Base-by-base conservation (phyloP, 1,140 invertebrate genomes). In the Apolygus lucorum region DNA sequence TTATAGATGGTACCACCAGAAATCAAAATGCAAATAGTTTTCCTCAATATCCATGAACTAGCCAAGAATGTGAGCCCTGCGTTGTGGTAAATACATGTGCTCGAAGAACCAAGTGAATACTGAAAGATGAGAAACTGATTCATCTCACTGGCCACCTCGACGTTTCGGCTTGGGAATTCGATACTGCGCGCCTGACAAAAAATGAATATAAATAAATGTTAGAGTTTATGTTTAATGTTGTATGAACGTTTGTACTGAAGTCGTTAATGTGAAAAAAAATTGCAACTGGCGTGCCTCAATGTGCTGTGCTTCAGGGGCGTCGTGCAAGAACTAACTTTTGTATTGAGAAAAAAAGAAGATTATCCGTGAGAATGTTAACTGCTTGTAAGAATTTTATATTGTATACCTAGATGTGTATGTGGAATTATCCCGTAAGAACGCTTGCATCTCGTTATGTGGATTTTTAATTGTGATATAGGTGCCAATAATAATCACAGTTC, bases 381-480 rank as follows among this genome's bases (percentile, higher is more conserved):
- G 54, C 54, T 59, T 59, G 54, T 59, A 59, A 59, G 54, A 59
- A 59, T 59, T 59, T 59, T 59, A 59, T 59, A 59, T 59, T 59
- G 17, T 49, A 59, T 59, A 22, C 54, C 8, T 24, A 59, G 11
- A 59, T 22, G 4, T 49, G 34, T 49, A 59, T 59, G 54, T 59
- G 8, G n/a, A 59, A 59, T 4, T 59, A 59, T 21, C 22, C 13
- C 22, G 54, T 59, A 17, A 59, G 54, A 59, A 59, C 22, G 54
- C 54, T 59, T 59, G 54, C 54, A 59, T 59, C 22, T 59, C 22
- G 54, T 59, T 59, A 59, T 59, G 11, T 17, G 54, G 22, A 59
- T 17, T 17, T 59, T 13, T 59, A 17, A 42, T 59, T 59, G 54
- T 59, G 54, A 59, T 59, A 59, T 59, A 24, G 54, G 54, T 59